Percentiles rank a stretch among this genome's conserved stretches.
phyloP scores from a whole-genome alignment of 1,140 invertebrate genomes.

The Physella acuta region DNA sequence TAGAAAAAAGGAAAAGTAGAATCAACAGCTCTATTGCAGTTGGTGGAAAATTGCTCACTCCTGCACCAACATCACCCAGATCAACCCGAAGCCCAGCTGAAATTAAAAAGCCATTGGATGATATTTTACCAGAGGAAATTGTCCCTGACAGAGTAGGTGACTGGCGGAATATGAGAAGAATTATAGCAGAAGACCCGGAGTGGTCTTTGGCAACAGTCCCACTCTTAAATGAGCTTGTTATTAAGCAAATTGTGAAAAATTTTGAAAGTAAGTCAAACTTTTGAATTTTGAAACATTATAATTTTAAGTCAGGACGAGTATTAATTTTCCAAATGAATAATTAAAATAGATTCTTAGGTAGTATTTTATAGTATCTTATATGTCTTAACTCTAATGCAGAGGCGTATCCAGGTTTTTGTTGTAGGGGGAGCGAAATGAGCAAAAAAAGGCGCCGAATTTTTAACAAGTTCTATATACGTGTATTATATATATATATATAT shows the following conservation, averaged over 20 bases:
- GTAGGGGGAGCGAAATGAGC: too few relatives aligned
- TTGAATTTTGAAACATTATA: too few relatives aligned
- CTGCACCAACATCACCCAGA: conserved; percentile 32
- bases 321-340: too few relatives aligned
- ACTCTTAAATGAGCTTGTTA: conserved; percentile 51
- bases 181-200: conserved; percentile 61
- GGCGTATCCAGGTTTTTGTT: too few relatives aligned
- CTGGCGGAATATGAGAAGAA: conserved; percentile 57
- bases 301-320: too few relatives aligned
- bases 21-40: too few relatives aligned
- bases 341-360: too few relatives aligned
- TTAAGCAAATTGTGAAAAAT: conserved; percentile 56
- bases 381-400: too few relatives aligned
- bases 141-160: conserved; percentile 54
- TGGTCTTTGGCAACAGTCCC: conserved; percentile 61
- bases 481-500: too few relatives aligned
- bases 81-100: conserved; percentile 45
- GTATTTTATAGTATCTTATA: too few relatives aligned
- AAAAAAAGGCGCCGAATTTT: too few relatives aligned
- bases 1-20: background rate
- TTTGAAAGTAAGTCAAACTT: conserved; percentile 55
- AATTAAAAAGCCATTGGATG: conserved; percentile 33
- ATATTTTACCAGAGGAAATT: conserved; percentile 32
- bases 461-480: too few relatives aligned
- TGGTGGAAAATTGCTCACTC: conserved; percentile 7